A percentile compares a stretch with the other conserved stretches of the same genome.
These are phyloP conservation scores for Varecia variegata DNA, from an alignment of 2,797 vertebrate genomes.

Conservation along the genomic window DNA sequence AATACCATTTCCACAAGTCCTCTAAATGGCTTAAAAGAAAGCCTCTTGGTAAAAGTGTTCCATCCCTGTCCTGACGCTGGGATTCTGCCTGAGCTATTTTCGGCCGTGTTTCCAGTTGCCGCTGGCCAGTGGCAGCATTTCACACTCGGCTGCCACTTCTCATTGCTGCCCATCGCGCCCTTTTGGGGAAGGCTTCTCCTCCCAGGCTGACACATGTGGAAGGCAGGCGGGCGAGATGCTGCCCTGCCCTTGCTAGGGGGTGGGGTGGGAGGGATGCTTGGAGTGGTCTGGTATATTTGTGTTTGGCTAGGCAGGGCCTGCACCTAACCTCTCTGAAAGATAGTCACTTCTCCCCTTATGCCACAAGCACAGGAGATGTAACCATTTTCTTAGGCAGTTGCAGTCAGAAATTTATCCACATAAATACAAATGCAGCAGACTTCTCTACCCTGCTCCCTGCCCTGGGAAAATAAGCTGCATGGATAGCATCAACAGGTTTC, in stretches of 20 bases:
- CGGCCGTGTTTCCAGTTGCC: slow-evolving; percentile 58
- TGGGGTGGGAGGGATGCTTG: neutral
- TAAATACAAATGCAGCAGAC: neutral
- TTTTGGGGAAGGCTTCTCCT: neutral
- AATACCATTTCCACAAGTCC: neutral
- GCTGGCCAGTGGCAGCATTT: slow-evolving; percentile 53
- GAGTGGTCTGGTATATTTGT: neutral
- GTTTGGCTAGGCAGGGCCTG: neutral
- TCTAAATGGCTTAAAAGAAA: slow-evolving; percentile 31
- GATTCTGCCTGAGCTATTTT: slow-evolving; percentile 67
- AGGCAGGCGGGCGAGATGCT: neutral
- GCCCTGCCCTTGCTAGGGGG: neutral
- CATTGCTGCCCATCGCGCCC: neutral
- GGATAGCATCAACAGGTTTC: neutral
- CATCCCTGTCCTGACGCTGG: slow-evolving; percentile 6
- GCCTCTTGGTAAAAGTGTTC: neutral
- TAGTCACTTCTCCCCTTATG: neutral
- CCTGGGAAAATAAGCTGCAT: neutral
- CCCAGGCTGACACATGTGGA: neutral
- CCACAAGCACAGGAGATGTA: neutral
- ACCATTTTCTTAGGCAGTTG: neutral
- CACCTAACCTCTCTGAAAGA: neutral
- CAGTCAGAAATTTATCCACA: neutral
- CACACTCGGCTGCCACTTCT: slow-evolving; percentile 61
- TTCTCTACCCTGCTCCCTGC: neutral